Conservation (phyloP, 2,888 invertebrate species). For the Xestoiulus laeticollis region DNA sequence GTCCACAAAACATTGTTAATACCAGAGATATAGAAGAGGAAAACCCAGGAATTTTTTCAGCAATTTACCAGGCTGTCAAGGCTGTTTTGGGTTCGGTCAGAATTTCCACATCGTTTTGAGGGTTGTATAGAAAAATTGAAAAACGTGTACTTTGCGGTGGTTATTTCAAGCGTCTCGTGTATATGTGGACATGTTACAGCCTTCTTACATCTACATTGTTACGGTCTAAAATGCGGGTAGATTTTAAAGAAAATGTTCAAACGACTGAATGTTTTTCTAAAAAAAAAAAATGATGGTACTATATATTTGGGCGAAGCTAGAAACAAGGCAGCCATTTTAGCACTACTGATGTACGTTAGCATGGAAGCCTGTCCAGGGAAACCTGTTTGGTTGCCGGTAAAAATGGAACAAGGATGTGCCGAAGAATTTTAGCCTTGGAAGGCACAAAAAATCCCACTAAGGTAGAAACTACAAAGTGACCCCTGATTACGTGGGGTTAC, state of each 20-base stretch:
- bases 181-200: background rate
- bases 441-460: slow-evolving; percentile 34
- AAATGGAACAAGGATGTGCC: slow-evolving; percentile 37
- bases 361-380: slow-evolving; percentile 17
- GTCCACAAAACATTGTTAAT: no score
- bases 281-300: background rate
- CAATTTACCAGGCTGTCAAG: background rate
- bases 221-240: background rate
- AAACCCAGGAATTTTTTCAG: background rate
- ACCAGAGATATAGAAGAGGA: background rate
- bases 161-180: background rate
- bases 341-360: slow-evolving; percentile 4
- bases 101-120: background rate
- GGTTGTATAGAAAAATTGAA: background rate
- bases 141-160: background rate
- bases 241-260: background rate
- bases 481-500: slow-evolving; percentile 37
- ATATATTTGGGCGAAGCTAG: background rate
- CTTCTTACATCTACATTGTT: background rate
- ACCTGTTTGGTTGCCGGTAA: slow-evolving; percentile 28
- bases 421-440: slow-evolving; percentile 37
- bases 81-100: background rate
- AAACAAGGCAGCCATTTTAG: slow-evolving; percentile 25
- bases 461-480: slow-evolving; percentile 37
- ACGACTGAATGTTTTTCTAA: background rate